These are phyloP conservation scores for Speoplatyrhinus poulsoni DNA, from an alignment of 2,113 vertebrate species.

Conservation along the genomic window DNA sequence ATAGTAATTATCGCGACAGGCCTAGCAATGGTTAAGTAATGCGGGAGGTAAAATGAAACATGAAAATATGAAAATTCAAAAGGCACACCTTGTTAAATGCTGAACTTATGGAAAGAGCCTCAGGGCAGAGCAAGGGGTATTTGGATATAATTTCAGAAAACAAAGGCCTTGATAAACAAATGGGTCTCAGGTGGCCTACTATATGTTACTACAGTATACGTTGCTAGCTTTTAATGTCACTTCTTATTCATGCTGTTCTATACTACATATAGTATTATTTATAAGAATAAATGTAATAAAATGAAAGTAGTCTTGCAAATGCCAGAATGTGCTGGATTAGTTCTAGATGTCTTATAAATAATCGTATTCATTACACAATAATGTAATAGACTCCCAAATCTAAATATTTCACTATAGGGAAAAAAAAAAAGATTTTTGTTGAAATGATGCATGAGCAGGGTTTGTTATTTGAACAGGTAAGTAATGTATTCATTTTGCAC, in stretches of 20 bases:
- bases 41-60: conserved; percentile 10
- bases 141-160: conserved; percentile 50
- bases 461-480: not conserved
- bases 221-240: no score
- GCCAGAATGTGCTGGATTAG: not conserved
- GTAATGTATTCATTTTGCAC: conserved; percentile 43
- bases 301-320: not conserved
- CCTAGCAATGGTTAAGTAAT: not conserved
- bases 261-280: not conserved
- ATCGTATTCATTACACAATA: not conserved
- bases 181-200: conserved; percentile 29
- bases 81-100: conserved; percentile 57
- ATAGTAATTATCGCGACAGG: no score
- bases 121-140: conserved; percentile 39
- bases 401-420: not conserved
- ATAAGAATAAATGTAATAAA: no score
- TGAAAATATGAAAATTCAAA: conserved; percentile 60
- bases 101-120: conserved; percentile 48
- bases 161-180: conserved; percentile 34
- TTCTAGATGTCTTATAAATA: not conserved
- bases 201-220: conserved; percentile 18
- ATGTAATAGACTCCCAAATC: not conserved
- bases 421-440: not conserved
- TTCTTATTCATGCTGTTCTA: not conserved
- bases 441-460: no score